Percentiles rank a stretch among this genome's conserved stretches.
phyloP scores from a whole-genome alignment of 2,888 invertebrate species.

The Hetaerina titia region DNA sequence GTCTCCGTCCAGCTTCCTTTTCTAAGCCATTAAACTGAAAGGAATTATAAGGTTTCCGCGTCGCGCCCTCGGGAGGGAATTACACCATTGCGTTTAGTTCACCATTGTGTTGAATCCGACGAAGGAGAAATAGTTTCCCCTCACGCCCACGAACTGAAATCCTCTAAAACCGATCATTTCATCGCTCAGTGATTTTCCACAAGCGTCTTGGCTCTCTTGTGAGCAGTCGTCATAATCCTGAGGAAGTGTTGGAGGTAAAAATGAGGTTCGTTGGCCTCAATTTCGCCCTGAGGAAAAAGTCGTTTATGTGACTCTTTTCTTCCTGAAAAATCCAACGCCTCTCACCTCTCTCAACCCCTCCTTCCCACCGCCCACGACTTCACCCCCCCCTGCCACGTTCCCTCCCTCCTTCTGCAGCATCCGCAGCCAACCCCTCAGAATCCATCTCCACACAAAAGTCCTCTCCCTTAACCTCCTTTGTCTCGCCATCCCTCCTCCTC shows the following conservation, averaged over 20 bases:
- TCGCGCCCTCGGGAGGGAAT: neutral
- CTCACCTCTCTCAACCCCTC: neutral
- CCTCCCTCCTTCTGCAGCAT: neutral
- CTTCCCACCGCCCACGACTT: neutral
- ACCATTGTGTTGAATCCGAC: neutral
- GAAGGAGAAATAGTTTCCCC: neutral
- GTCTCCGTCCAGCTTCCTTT: no score
- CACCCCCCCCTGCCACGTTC: neutral
- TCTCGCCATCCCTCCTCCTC: neutral
- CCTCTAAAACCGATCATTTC: neutral
- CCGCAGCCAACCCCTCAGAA: neutral
- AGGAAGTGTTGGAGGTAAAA: neutral
- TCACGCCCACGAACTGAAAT: neutral
- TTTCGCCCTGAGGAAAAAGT: neutral
- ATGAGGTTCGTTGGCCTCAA: neutral
- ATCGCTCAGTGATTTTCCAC: neutral
- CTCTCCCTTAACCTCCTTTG: slow-evolving; percentile 27
- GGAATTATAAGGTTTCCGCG: neutral
- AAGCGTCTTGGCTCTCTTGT: neutral
- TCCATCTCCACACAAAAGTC: neutral
- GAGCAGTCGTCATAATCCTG: neutral
- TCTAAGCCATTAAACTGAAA: neutral
- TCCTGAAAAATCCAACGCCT: neutral
- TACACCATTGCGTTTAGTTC: neutral
- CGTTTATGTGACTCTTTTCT: neutral